Conservation (phyloP, 2,113 vertebrate genomes). For the Pitta sordida region DNA sequence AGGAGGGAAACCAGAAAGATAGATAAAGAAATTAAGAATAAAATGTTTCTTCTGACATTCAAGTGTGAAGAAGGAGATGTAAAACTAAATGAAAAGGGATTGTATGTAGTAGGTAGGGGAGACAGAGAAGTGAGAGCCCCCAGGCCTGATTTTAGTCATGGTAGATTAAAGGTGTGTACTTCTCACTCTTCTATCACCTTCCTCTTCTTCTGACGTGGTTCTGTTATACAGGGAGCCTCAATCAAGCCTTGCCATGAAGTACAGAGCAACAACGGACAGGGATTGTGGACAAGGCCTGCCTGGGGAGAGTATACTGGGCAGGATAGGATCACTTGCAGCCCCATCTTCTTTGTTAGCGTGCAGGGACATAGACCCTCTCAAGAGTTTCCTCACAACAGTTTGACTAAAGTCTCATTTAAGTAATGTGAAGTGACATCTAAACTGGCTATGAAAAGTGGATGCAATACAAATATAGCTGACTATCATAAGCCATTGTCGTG, state of each 20-base stretch:
- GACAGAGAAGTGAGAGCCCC: background rate
- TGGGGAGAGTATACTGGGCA: background rate
- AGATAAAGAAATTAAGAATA: background rate
- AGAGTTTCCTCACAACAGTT: background rate
- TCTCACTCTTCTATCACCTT: background rate
- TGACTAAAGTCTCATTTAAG: background rate
- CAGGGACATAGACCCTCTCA: background rate
- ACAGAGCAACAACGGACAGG: background rate
- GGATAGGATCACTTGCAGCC: background rate
- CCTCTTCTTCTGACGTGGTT: background rate
- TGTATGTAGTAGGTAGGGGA: background rate
- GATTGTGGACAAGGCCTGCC: background rate
- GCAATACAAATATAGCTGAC: background rate
- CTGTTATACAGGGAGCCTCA: background rate
- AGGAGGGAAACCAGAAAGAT: background rate
- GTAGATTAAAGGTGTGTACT: accelerated
- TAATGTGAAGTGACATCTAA: background rate
- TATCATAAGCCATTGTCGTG: background rate
- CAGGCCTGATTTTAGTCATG: background rate
- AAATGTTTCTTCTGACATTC: background rate
- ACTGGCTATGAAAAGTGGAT: background rate
- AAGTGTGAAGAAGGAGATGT: background rate
- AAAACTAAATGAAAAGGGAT: background rate
- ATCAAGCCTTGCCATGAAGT: background rate
- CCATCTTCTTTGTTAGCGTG: accelerated